Base-by-base conservation (phyloP, 2,888 invertebrate genomes). In the Pseudococcus viburni region DNA sequence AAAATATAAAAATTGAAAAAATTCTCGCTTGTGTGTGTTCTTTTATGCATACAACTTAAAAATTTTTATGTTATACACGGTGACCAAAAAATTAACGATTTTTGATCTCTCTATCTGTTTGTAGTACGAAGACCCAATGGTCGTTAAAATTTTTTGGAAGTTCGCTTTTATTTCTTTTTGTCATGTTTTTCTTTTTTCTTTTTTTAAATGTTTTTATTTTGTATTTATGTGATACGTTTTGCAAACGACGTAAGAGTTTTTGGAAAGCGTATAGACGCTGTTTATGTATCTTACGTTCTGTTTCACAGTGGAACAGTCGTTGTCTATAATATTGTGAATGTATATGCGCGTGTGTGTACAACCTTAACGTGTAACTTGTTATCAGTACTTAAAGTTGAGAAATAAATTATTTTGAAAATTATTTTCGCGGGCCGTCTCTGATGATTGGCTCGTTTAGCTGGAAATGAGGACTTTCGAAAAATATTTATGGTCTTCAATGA, bases 341-440 rank as follows among this genome's bases (percentile, higher is more conserved):
- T 80, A 42, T 80, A 80, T 80, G 42, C n/a, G 80, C 80, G 80
- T 46, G 42, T 80, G 80, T 80, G 42, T 80, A 80, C 80, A 80
- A 80, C 80, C 80, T 80, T 80, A 80, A 80, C 42, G 80, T 80
- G 80, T 80, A 80, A 80, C 80, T 80, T 80, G 80, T 80, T 80
- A 80, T 80, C 80, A 80, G 80, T 80, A 80, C 80, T 80, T 80
- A 80, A 80, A 80, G 80, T 80, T 80, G 80, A 80, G 42, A 80
- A 80, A 80, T 80, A 80, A 80, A 80, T 7, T 5, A 46, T 42
- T 73, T 80, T 80, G 80, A 80, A 80, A 80, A 80, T 42, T 80
- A 59, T n/a, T 33, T 33, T 33, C 26, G 26, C 26, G 26, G 26
- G n/a, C n/a, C 3, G 26, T 33, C 3, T 3, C 3, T 33, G 26